Conservation (phyloP, 2,113 vertebrate genomes). For the Vanacampus margaritifer region DNA sequence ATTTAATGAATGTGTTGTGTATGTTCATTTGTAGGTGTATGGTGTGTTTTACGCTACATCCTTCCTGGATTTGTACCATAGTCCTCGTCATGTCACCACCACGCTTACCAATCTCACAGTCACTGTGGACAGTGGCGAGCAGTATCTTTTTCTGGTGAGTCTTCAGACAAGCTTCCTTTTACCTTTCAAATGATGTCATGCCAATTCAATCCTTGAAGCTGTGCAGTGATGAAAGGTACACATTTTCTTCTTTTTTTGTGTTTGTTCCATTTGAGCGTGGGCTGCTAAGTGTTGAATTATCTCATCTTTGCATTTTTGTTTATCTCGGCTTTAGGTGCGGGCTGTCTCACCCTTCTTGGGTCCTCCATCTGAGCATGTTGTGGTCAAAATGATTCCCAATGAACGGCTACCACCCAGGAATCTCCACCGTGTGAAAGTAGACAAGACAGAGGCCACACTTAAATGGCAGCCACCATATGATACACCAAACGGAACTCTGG, state of each 20-base stretch:
- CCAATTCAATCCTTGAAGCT: neutral
- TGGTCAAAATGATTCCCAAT: conserved; percentile 95
- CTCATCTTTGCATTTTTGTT: neutral
- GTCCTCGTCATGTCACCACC: conserved; percentile 73
- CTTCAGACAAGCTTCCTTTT: neutral
- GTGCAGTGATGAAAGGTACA: neutral
- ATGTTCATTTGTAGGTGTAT: conserved; percentile 70
- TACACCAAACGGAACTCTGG: conserved; percentile 81
- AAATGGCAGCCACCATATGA: conserved; percentile 97
- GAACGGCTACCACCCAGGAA: conserved; percentile 91
- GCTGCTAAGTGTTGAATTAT: neutral
- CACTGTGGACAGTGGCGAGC: conserved; percentile 83
- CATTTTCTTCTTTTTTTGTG: neutral
- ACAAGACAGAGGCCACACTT: conserved; percentile 80
- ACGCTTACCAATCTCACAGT: conserved; percentile 74
- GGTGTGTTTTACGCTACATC: conserved; percentile 92
- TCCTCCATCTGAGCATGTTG: conserved; percentile 83
- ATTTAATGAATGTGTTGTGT: neutral
- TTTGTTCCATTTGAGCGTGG: neutral
- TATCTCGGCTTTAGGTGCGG: conserved; percentile 75
- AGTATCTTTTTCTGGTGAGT: conserved; percentile 92
- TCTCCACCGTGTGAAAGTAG: conserved; percentile 79
- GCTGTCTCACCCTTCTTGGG: conserved; percentile 84
- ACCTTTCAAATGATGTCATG: neutral
- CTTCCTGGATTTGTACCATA: conserved; percentile 89